These are phyloP conservation scores for Schlechtendalia chinensis DNA, from an alignment of 1,140 invertebrate species.

Conservation along the genomic window DNA sequence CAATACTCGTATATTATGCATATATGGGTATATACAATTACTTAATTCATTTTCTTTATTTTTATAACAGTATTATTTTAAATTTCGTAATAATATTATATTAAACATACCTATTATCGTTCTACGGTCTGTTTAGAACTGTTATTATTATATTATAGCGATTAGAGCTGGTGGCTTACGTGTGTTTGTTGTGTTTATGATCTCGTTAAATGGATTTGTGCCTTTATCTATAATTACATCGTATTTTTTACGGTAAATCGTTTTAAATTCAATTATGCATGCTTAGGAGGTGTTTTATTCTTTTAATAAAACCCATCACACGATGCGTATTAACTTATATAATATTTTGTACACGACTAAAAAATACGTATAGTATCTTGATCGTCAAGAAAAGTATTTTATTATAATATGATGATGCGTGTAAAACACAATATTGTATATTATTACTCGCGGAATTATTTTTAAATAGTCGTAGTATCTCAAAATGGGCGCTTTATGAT, in stretches of 20 bases:
- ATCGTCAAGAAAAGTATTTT: too few species aligned
- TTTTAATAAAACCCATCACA: too few species aligned
- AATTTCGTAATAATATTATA: background rate
- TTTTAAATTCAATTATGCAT: background rate
- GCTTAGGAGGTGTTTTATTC: too few species aligned
- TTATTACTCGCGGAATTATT: too few species aligned
- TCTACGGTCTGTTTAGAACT: background rate
- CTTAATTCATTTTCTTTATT: background rate
- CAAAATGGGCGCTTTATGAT: too few species aligned
- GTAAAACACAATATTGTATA: too few species aligned
- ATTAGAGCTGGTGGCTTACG: background rate
- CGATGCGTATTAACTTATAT: too few species aligned
- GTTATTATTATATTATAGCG: background rate
- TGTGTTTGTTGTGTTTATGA: background rate
- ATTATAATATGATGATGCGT: too few species aligned
- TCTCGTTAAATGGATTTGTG: slow-evolving; percentile 10
- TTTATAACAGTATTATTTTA: background rate
- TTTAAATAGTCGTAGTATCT: too few species aligned
- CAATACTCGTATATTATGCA: too few species aligned
- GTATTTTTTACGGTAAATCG: background rate
- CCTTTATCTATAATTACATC: background rate
- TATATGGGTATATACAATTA: background rate
- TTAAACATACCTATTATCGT: background rate
- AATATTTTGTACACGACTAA: background rate
- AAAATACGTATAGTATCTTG: too few species aligned